Percentiles rank a stretch among this genome's conserved stretches.
Evolutionary conservation across 2,797 vertebrate species (phyloP).

Genomic region (Jordanella pulchra): DNA sequence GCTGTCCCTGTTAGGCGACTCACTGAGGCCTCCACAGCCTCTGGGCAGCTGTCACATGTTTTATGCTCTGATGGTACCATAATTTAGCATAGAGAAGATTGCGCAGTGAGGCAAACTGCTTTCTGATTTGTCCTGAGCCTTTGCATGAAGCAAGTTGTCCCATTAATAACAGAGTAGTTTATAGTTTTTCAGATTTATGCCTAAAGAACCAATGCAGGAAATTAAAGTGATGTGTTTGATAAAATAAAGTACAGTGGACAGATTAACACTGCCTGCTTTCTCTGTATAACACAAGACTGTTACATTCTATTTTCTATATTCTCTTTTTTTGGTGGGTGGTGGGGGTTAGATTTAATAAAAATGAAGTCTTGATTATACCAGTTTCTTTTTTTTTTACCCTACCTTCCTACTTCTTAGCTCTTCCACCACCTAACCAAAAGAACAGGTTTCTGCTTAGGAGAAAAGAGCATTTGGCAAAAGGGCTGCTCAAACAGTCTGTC

Average conservation of each 20-base stretch:
- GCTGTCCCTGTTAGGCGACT: slow-evolving; percentile 27
- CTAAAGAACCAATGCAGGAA: not conserved
- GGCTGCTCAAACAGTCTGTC: not conserved
- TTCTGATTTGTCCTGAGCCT: slow-evolving; percentile 38
- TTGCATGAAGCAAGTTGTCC: slow-evolving; percentile 1
- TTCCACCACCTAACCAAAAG: not conserved
- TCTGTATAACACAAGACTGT: too few species aligned
- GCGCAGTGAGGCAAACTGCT: slow-evolving; percentile 55
- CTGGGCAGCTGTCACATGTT: slow-evolving; percentile 37
- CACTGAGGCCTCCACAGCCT: slow-evolving; percentile 34
- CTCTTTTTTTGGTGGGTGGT: too few species aligned
- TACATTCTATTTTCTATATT: too few species aligned
- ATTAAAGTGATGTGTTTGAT: not conserved
- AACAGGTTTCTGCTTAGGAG: not conserved
- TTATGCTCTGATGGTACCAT: slow-evolving; percentile 60
- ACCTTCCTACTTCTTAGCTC: not conserved
- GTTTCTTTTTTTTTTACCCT: not conserved
- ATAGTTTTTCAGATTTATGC: slow-evolving; percentile 4
- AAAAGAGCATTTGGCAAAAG: not conserved
- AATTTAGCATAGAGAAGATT: slow-evolving; percentile 46
- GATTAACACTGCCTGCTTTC: not conserved
- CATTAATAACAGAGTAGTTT: not conserved
- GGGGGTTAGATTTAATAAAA: too few species aligned
- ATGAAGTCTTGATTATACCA: not conserved
- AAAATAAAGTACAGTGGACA: not conserved